Evolutionary conservation across 1,140 invertebrate species (phyloP).

Genomic region (Phthorimaea operculella): DNA sequence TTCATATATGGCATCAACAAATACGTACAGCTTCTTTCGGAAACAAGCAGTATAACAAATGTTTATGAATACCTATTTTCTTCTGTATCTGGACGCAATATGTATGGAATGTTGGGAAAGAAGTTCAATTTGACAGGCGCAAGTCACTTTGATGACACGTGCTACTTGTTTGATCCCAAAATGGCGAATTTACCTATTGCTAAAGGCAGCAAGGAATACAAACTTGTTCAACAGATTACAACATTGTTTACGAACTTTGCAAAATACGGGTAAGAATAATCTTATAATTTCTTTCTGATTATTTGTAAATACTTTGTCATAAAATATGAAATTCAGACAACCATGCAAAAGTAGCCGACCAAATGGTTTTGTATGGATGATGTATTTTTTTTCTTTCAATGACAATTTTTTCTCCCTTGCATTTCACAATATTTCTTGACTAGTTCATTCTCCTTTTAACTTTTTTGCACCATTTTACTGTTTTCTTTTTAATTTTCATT

Average conservation of each 20-base stretch:
- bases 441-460: too few species aligned
- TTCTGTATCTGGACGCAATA: constrained; percentile 12
- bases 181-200: constrained; percentile 1
- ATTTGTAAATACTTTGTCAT: too few species aligned
- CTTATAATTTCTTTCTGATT: too few species aligned
- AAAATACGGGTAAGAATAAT: constrained; percentile 39
- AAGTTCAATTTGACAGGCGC: constrained; percentile 14
- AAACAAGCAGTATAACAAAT: neutral
- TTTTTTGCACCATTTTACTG: too few species aligned
- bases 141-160: constrained; percentile 22
- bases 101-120: constrained; percentile 10
- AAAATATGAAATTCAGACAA: too few species aligned
- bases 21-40: constrained; percentile 27
- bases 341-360: too few species aligned
- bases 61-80: constrained; percentile 9
- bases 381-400: too few species aligned
- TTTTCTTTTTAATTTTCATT: too few species aligned
- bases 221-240: constrained; percentile 36
- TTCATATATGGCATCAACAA: constrained; percentile 47
- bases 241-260: constrained; percentile 61
- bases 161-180: constrained; percentile 20
- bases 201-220: constrained; percentile 12
- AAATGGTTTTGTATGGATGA: too few species aligned
- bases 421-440: too few species aligned
- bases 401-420: too few species aligned